Base-by-base conservation (phyloP, 2,797 vertebrate species). In the Anisognathus igniventris region DNA sequence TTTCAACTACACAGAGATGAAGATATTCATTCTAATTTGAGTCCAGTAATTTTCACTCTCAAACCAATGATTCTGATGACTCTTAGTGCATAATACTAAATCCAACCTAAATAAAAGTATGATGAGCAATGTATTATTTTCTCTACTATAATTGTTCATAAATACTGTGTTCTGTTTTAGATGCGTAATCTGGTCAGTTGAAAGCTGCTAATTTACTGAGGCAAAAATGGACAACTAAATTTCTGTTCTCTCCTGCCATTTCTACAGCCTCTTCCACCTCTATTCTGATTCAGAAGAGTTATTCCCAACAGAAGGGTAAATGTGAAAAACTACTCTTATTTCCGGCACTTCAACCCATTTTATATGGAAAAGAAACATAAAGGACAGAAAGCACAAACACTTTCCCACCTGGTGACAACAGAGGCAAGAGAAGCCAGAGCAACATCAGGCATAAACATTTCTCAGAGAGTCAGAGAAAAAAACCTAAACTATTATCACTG, bases 111-210 rank as follows among this genome's bases (percentile, higher is more conserved):
- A 47, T 19, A 66, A 51, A 4, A 24, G 86, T 12, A 22, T 56
- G 33, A 54, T 77, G 57, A 76, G 13, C 14, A 74, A 57, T 21
- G 7, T n/a, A 25, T 48, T 75, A 9, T 67, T 79, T 82, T 45
- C 28, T 74, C 50, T 58, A 7, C 3, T 61, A 5, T 16, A 64
- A 53, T 31, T 83, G 24, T 61, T 90, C 20, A 39, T 50, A 67
- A 30, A 64, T 31, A 28, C 8, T 45, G 19, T 40, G 18, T n/a
- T 74, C 33, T 80, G 35, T 3, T 60, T 65, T 44, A 78, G 27
- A 35, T n/a, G 27, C 0, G 0, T 42, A 67, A 53, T 51, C 14
- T 53, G 9, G 7, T 58, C 30, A 57, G 2, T 14, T 53, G 50
- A 81, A 83, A 90, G 17, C 12, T 80, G 68, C n/a, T 65, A 35